A percentile compares a stretch with the other conserved stretches of the same genome.
phyloP scores from a whole-genome alignment of 2,113 vertebrate species.

The Callospermophilus lateralis region DNA sequence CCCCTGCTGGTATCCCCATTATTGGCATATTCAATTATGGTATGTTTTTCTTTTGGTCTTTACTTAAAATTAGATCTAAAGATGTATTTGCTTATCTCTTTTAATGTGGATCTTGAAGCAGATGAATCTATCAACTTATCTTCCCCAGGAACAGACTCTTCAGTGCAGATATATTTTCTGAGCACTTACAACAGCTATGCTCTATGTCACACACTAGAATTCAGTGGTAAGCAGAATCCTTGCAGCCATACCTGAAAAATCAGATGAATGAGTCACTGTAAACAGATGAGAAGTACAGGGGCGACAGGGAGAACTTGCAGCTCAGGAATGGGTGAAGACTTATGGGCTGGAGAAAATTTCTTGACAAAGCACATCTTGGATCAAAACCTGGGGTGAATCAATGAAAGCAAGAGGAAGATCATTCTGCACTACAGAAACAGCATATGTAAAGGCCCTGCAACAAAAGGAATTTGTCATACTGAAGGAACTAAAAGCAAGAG shows the following conservation, averaged over 20 bases:
- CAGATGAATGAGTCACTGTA: background rate
- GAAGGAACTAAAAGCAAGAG: background rate
- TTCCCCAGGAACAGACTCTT: background rate
- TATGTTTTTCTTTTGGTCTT: background rate
- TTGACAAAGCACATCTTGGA: background rate
- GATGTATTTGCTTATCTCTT: background rate
- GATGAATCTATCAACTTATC: background rate
- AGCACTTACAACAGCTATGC: background rate
- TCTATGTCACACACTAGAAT: background rate
- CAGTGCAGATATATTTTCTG: background rate
- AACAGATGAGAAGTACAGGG: background rate
- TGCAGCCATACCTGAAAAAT: background rate
- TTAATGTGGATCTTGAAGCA: background rate
- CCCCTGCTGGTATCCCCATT: background rate
- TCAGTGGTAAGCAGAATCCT: background rate
- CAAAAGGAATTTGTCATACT: background rate
- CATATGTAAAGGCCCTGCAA: background rate
- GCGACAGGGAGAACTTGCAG: background rate
- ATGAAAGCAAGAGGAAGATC: background rate
- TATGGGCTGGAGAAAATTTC: background rate
- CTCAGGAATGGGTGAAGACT: background rate
- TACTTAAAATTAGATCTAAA: slow-evolving; percentile 54
- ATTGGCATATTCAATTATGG: background rate
- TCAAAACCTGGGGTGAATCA: background rate
- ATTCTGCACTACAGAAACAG: background rate